A percentile compares a stretch with the other conserved stretches of the same genome.
Evolutionary conservation across 2,797 vertebrate genomes (phyloP).

Genomic region (Lagorchestes hirsutus): DNA sequence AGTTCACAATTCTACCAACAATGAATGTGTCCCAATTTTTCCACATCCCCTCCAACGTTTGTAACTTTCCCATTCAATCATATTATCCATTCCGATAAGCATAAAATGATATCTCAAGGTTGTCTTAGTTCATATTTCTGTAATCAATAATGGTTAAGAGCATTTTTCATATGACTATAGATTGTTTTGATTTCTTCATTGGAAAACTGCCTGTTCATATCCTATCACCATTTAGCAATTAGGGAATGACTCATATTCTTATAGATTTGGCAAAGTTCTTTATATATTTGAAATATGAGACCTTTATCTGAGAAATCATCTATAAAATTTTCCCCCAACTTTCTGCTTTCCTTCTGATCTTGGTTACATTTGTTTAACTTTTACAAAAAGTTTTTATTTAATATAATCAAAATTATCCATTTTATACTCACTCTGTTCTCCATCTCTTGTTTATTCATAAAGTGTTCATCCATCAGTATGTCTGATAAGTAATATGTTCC

Average conservation of each 20-base stretch:
- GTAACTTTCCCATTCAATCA: not conserved
- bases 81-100: not conserved
- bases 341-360: not conserved
- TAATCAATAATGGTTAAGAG: not conserved
- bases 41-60: not conserved
- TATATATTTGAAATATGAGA: not conserved
- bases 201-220: not conserved
- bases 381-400: not conserved
- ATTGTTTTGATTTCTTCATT: not conserved
- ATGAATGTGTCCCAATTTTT: not conserved
- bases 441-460: not conserved
- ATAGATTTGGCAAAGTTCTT: not conserved
- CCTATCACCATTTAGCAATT: not conserved
- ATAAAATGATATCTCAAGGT: not conserved
- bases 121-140: not conserved
- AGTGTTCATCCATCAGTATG: not conserved
- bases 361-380: not conserved
- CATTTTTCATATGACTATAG: not conserved
- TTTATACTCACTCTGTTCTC: not conserved
- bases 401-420: not conserved
- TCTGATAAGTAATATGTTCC: not conserved
- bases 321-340: not conserved
- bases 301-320: not conserved
- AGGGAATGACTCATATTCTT: not conserved
- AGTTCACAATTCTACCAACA: not conserved